Base-by-base conservation (phyloP, 2,888 invertebrate genomes). In the Stomorhina lunata region DNA sequence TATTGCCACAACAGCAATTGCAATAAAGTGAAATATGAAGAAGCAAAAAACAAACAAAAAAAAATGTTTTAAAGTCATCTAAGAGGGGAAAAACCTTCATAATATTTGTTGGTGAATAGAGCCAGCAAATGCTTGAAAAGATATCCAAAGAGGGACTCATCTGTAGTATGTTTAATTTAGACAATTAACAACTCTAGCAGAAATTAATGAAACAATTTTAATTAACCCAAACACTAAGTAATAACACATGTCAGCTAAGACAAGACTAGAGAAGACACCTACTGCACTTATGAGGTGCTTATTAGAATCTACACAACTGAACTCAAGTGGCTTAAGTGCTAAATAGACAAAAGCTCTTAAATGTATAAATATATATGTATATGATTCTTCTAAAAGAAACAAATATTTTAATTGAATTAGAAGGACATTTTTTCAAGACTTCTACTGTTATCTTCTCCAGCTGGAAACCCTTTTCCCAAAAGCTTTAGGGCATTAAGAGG, bases 1-100 rank as follows among this genome's bases (percentile, higher is more conserved):
- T 79, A 82, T 79, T 79, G 68, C 53, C 77, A 63, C 32, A 69
- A 77, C 43, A 77, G 59, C 71, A 81, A 81, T 72, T 66, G 59
- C 69, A 29, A 27, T 72, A 20, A 76, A 76, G 20, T 76, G 48
- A 40, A 45, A 50, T 25, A 43, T 1, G 50, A 10, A 43, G 22
- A n/a, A 7, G 57, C 12, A 27, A 37, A 32, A 12, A 12, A 9
- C 25, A n/a, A 6, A n/a, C 5, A 20, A 20, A 27, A 50, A 37
- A 40, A 43, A 12, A n/a, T n/a, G n/a, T n/a, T 7, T 27, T 57
- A 40, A 40, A 37, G 50, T 6, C 61, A 40, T 63, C 53, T n/a
- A n/a, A n/a, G n/a, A n/a, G n/a, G n/a, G n/a, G n/a, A n/a, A n/a
- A n/a, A n/a, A n/a, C n/a, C n/a, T n/a, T n/a, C n/a, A n/a, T n/a